Evolutionary conservation across 1,140 invertebrate genomes (phyloP).

Genomic region (Galendromus occidentalis): DNA sequence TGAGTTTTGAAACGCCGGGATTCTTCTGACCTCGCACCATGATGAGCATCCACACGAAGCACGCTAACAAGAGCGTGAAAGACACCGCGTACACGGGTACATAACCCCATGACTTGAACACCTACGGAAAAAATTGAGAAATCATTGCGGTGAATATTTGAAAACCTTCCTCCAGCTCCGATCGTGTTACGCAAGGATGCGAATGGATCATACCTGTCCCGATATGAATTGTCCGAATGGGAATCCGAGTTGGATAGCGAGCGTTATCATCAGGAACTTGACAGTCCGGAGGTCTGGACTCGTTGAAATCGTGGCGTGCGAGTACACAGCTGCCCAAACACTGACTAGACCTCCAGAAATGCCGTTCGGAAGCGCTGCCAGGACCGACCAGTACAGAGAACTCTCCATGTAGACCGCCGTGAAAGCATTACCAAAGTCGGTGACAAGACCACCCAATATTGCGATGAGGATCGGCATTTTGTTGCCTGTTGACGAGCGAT

Average conservation of each 20-base stretch:
- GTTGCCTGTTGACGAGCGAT: neutral
- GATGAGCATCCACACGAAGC: neutral
- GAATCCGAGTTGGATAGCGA: neutral
- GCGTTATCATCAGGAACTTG: slow-evolving; percentile 1
- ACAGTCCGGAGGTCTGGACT: neutral
- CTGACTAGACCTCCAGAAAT: neutral
- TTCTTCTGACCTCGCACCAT: neutral
- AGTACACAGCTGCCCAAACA: slow-evolving; percentile 6
- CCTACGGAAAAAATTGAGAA: neutral
- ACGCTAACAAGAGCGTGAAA: neutral
- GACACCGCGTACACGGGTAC: neutral
- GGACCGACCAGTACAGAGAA: neutral
- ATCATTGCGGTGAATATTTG: too few species aligned
- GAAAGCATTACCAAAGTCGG: neutral
- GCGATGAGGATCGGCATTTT: slow-evolving; percentile 6
- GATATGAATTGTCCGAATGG: slow-evolving; percentile 3
- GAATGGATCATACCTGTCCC: neutral
- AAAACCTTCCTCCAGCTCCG: too few species aligned
- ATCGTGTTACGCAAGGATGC: neutral
- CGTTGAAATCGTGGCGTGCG: neutral
- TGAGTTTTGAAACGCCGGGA: neutral
- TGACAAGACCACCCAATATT: neutral
- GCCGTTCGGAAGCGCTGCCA: neutral
- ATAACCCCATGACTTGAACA: slow-evolving; percentile 4
- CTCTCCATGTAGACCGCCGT: neutral